phyloP scores from a whole-genome alignment of 92 coral and sea anemone species.

The Heteractis magnifica region DNA sequence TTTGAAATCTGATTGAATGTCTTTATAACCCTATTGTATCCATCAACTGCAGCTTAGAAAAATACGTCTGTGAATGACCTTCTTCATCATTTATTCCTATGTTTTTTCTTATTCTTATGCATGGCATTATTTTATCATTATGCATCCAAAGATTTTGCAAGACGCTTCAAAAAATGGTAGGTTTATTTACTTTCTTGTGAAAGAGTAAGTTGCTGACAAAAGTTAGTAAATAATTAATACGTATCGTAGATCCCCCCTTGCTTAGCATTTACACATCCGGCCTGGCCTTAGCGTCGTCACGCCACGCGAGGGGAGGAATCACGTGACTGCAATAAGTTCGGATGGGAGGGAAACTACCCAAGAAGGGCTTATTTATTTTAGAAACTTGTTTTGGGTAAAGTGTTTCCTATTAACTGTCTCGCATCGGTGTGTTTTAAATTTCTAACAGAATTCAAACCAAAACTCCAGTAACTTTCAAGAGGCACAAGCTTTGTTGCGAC shows the following conservation, averaged over 20 bases:
- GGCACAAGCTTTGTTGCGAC: not conserved
- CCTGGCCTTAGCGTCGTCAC: not conserved
- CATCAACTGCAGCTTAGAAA: no score
- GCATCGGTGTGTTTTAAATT: not conserved
- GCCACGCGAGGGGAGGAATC: not conserved
- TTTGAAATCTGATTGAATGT: no score
- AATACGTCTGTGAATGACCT: no score
- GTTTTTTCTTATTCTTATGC: no score
- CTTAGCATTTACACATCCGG: not conserved
- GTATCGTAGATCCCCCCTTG: not conserved
- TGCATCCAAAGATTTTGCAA: not conserved
- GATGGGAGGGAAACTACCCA: not conserved
- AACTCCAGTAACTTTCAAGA: not conserved
- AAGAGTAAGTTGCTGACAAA: not conserved
- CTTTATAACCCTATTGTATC: not conserved
- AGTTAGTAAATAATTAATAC: not conserved
- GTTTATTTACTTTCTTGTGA: not conserved
- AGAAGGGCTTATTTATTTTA: not conserved
- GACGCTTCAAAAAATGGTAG: not conserved
- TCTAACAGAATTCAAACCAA: not conserved
- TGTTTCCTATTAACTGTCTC: not conserved
- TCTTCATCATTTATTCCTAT: no score
- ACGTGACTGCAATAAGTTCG: not conserved
- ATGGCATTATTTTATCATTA: no score
- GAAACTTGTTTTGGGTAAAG: no score